A percentile compares a stretch with the other conserved stretches of the same genome.
Conservation (phyloP, 2,888 invertebrate genomes). For the Chymomyza fuscimana region DNA sequence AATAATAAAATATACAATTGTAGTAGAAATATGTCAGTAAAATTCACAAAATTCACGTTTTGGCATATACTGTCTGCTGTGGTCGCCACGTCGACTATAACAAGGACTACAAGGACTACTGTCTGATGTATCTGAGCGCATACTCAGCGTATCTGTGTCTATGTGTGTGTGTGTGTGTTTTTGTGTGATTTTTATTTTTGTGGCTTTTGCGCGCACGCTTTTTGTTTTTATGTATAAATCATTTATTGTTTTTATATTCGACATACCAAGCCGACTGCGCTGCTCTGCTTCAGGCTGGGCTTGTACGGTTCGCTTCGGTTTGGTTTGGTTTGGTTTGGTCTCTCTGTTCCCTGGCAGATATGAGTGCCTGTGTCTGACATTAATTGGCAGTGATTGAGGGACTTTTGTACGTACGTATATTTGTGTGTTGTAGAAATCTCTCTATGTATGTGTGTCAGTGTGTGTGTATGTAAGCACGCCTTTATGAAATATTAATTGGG, state of each 20-base stretch:
- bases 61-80: constrained; percentile 51
- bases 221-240: constrained; percentile 70
- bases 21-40: constrained; percentile 68
- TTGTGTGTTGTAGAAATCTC: neutral
- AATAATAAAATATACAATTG: constrained; percentile 68
- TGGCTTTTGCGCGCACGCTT: constrained; percentile 65
- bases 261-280: constrained; percentile 52
- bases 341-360: constrained; percentile 57
- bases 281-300: constrained; percentile 9
- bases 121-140: constrained; percentile 9
- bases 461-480: constrained; percentile 53
- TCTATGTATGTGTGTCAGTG: neutral
- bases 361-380: constrained; percentile 73
- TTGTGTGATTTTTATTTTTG: constrained; percentile 68
- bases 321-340: constrained; percentile 10
- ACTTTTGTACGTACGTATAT: constrained; percentile 55
- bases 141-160: constrained; percentile 26
- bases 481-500: constrained; percentile 74
- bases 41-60: constrained; percentile 69
- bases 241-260: constrained; percentile 71
- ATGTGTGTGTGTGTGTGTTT: constrained; percentile 33
- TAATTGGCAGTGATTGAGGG: constrained; percentile 74
- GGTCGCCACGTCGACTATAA: constrained; percentile 20
- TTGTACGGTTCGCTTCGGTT: neutral
- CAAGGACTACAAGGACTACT: neutral